phyloP scores from a whole-genome alignment of 2,113 vertebrate species.

The Zosterops pallidus region DNA sequence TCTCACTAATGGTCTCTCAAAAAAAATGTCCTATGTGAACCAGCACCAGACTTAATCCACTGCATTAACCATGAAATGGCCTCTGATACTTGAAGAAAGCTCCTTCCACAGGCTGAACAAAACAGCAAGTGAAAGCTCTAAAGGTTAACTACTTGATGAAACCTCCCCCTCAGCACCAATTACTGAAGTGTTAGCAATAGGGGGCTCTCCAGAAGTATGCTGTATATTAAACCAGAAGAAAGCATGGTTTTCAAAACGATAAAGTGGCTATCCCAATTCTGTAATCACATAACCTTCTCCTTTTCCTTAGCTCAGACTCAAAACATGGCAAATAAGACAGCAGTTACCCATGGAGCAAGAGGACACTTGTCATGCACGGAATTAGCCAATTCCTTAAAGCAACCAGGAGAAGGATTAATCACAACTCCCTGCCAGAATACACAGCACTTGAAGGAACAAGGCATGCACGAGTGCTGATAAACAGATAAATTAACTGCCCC shows the following conservation, averaged over 20 bases:
- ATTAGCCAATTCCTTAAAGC: not conserved
- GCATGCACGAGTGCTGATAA: rapidly evolving
- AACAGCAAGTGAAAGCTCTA: not conserved
- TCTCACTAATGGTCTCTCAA: not conserved
- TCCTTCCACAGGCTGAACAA: not conserved
- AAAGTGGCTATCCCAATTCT: not conserved
- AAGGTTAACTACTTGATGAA: not conserved
- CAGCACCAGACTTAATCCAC: not conserved
- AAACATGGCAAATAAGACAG: not conserved
- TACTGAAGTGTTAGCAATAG: not conserved
- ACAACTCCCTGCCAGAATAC: not conserved
- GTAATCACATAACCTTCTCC: not conserved
- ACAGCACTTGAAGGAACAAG: not conserved
- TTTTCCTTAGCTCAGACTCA: not conserved
- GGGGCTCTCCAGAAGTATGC: not conserved
- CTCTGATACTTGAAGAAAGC: not conserved
- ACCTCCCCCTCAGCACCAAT: not conserved
- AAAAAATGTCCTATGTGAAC: not conserved
- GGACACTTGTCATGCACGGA: not conserved
- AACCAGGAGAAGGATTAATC: not conserved
- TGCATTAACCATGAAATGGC: not conserved
- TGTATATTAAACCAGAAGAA: not conserved
- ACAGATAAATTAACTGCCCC: not conserved
- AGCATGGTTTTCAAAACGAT: not conserved
- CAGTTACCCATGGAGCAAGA: not conserved